Evolutionary conservation across 2,888 invertebrate genomes (phyloP).

Genomic region (Ellobium chinense): DNA sequence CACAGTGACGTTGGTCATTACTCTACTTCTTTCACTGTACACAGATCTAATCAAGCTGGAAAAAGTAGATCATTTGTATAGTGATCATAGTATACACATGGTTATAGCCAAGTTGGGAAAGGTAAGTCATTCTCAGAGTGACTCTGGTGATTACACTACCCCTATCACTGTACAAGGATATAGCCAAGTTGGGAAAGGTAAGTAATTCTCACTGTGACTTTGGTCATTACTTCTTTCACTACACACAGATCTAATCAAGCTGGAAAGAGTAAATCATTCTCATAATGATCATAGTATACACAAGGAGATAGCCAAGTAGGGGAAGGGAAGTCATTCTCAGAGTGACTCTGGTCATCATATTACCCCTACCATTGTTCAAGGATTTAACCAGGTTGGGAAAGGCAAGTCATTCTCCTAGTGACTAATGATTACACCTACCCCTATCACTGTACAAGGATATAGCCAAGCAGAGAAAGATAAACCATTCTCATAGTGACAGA

Average conservation of each 20-base stretch:
- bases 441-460: constrained; percentile 89
- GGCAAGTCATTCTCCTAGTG: constrained; percentile 69
- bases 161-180: constrained; percentile 88
- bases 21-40: too few relatives aligned
- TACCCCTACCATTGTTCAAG: constrained; percentile 89
- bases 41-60: too few relatives aligned
- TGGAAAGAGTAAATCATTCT: too few relatives aligned
- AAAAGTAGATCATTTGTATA: too few relatives aligned
- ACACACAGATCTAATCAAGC: too few relatives aligned
- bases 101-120: too few relatives aligned
- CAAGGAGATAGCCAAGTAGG: too few relatives aligned
- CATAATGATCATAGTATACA: too few relatives aligned
- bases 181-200: constrained; percentile 85
- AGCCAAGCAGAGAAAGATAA: constrained; percentile 84
- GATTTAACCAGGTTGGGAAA: constrained; percentile 87
- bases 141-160: constrained; percentile 88
- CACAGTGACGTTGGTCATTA: too few relatives aligned
- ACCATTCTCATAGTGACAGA: constrained; percentile 4
- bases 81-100: too few relatives aligned
- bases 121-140: constrained; percentile 86
- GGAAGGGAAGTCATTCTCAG: constrained; percentile 87
- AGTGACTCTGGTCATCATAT: constrained; percentile 86
- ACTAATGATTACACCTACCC: constrained; percentile 88
- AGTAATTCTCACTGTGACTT: constrained; percentile 22
- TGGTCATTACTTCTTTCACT: too few relatives aligned